phyloP scores from a whole-genome alignment of 2,888 invertebrate genomes.

The Schrankia costaestrigalis region DNA sequence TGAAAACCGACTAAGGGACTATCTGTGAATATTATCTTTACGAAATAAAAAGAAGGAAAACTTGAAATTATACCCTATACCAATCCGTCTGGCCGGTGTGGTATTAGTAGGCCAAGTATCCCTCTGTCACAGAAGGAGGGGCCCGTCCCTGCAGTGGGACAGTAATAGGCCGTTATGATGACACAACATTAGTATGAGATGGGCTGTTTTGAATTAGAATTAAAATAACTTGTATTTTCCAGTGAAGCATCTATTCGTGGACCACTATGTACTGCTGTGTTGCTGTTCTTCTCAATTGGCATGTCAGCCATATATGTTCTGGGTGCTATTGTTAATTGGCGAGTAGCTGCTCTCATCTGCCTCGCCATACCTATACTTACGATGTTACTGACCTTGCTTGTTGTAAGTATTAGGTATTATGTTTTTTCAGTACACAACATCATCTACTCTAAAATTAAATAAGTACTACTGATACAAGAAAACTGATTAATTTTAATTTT shows the following conservation, averaged over 20 bases:
- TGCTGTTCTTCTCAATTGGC: constrained; percentile 69
- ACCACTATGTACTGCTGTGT: constrained; percentile 71
- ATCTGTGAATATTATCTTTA: too few relatives aligned
- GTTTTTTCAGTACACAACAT: background rate
- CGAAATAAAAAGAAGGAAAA: too few relatives aligned
- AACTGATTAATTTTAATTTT: too few relatives aligned
- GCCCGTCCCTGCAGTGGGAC: too few relatives aligned
- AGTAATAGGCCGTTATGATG: too few relatives aligned
- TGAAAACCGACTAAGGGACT: too few relatives aligned
- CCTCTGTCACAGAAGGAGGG: too few relatives aligned
- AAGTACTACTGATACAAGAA: background rate
- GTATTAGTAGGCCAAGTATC: too few relatives aligned
- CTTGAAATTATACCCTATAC: too few relatives aligned
- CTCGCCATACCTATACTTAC: constrained; percentile 70
- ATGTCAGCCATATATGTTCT: constrained; percentile 73
- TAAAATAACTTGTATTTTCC: constrained; percentile 11
- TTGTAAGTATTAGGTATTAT: constrained; percentile 7
- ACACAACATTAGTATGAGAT: too few relatives aligned
- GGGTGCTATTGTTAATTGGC: constrained; percentile 74
- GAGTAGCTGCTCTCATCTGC: constrained; percentile 70
- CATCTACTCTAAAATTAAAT: background rate
- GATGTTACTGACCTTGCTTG: constrained; percentile 66
- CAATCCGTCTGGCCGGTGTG: too few relatives aligned
- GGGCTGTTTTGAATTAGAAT: background rate
- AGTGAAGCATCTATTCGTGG: constrained; percentile 79